phyloP scores from a whole-genome alignment of 2,797 vertebrate species.

The Sebastes nivosus region DNA sequence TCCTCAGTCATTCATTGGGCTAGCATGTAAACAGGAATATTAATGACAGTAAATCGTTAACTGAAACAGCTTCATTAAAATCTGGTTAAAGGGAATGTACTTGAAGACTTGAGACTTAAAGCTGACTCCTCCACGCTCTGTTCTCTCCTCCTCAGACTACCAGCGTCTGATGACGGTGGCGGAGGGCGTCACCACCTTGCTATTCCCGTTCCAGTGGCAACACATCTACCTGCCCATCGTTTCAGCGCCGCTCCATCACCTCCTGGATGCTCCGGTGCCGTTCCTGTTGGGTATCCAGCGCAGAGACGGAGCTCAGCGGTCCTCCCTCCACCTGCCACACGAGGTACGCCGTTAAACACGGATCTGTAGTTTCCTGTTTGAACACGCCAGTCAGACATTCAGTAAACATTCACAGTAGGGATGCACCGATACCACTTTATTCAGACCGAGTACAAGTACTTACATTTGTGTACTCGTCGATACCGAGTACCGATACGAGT shows the following conservation, averaged over 20 bases:
- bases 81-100: background rate
- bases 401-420: background rate
- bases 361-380: background rate
- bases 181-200: conserved; percentile 90
- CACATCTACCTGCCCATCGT: conserved; percentile 97
- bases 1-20: background rate
- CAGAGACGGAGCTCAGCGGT: conserved; percentile 91
- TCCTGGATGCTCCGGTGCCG: conserved; percentile 96
- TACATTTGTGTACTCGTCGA: too few species aligned
- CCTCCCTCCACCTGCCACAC: conserved; percentile 94
- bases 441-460: too few species aligned
- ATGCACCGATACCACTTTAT: too few species aligned
- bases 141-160: conserved; percentile 85
- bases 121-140: background rate
- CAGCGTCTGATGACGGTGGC: conserved; percentile 97
- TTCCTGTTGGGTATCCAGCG: conserved; percentile 97
- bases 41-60: background rate
- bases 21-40: conserved; percentile 7
- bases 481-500: too few species aligned
- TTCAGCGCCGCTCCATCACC: conserved; percentile 92
- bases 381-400: background rate
- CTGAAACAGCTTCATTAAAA: background rate
- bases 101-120: background rate
- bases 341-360: conserved; percentile 83
- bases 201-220: conserved; percentile 99